Evolutionary conservation across 1,140 invertebrate genomes (phyloP), one percentile per base, ranked within the genome.

Genomic region (Stenopsyche tienmushanensis): DNA sequence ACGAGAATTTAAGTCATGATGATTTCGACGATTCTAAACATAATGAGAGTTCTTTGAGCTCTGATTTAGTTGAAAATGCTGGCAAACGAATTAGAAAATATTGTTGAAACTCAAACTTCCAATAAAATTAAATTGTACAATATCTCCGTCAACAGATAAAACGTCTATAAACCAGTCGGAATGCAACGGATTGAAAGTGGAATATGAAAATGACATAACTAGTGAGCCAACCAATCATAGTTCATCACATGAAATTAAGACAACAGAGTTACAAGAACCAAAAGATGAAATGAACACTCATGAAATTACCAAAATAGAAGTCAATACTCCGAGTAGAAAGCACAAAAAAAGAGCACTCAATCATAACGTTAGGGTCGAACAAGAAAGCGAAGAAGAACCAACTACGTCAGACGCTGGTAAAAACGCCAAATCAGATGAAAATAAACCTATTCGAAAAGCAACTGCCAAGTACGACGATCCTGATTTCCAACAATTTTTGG

Each of bases 401-500:
- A 5, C 10, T 62, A 21, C 3, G 24, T 21, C 18, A 13, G n/a
- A 34, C 29, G 29, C 13, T 7, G 5, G 13, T 5, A 34, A 34
- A 7, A 34, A 34, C 29, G 29, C 29, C 29, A 13, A 34, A 7
- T 34, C 29, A 34, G 13, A n/a, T n/a, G n/a, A 7, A 34, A 34
- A 34, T 34, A 34, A 34, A 8, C 44, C 44, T 13, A 8, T n/a
- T n/a, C n/a, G n/a, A n/a, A n/a, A n/a, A n/a, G n/a, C 7, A 25
- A 23, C 9, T 50, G 49, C 29, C 1, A 67, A 70, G 17, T 71
- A 71, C 58, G 69, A 76, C 8, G 72, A 81, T 62, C 74, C 76
- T 0, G 76, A 82, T 17, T 85, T 85, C 67, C 72, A 83, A 39
- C 74, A 82, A 42, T 85, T 83, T 75, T 72, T 83, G 18, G 78